phyloP scores from a whole-genome alignment of 2,797 vertebrate species.

The Nothura maculosa region DNA sequence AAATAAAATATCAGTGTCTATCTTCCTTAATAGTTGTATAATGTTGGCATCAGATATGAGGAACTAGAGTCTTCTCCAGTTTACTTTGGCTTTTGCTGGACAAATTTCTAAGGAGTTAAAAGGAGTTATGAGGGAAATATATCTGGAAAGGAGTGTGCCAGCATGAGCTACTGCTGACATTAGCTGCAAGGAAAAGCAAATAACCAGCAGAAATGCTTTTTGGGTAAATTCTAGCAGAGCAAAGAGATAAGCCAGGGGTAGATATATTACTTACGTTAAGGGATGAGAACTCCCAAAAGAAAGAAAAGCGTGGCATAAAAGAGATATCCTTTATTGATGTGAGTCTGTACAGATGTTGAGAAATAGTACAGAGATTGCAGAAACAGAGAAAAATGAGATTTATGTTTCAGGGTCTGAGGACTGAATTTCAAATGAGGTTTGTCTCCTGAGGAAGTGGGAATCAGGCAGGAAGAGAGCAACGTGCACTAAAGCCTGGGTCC shows the following conservation, averaged over 20 bases:
- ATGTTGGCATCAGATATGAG: neutral
- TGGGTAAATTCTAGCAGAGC: neutral
- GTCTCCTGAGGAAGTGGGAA: neutral
- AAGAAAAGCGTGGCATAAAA: neutral
- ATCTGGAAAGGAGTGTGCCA: neutral
- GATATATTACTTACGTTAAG: neutral
- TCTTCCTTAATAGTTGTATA: neutral
- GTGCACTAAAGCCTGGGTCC: neutral
- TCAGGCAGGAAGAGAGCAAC: neutral
- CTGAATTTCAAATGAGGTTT: neutral
- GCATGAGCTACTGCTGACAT: neutral
- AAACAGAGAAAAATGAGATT: neutral
- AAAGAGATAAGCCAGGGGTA: neutral
- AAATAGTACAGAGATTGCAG: neutral
- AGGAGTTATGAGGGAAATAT: conserved; percentile 17
- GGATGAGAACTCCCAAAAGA: neutral
- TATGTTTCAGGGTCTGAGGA: neutral
- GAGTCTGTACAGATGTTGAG: neutral
- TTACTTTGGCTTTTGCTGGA: conserved; percentile 5
- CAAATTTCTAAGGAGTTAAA: conserved; percentile 14
- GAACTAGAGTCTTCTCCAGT: neutral
- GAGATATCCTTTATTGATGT: neutral
- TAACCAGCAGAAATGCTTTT: neutral
- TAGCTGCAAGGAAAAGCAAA: neutral
- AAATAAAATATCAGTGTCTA: neutral